These are phyloP conservation scores for Cepphus grylle DNA, from an alignment of 2,113 vertebrate genomes.

Conservation along the genomic window DNA sequence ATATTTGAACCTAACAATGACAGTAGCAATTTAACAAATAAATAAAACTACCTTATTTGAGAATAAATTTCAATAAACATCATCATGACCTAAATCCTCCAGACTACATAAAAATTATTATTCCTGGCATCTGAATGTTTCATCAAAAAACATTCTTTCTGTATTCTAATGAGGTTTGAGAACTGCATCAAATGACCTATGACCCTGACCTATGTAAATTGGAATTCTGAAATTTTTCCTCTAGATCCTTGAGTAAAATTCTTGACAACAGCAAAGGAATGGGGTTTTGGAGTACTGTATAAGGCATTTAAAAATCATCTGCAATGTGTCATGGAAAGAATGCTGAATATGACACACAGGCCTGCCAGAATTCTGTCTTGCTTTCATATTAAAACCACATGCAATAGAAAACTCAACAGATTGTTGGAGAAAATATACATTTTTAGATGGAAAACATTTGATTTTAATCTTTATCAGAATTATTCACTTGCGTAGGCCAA, in stretches of 20 bases:
- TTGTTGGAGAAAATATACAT: background rate
- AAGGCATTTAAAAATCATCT: background rate
- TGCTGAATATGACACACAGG: background rate
- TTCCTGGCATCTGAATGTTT: background rate
- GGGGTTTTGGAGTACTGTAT: background rate
- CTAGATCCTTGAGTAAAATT: background rate
- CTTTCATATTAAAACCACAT: background rate
- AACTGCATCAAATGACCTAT: background rate
- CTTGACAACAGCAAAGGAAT: background rate
- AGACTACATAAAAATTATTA: background rate
- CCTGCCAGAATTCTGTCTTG: background rate
- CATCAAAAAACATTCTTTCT: background rate
- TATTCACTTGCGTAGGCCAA: background rate
- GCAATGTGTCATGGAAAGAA: background rate
- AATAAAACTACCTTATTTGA: background rate
- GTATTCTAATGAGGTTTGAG: background rate
- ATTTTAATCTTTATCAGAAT: background rate
- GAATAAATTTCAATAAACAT: background rate
- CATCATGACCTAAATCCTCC: background rate
- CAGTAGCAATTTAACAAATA: background rate
- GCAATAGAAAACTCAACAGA: background rate
- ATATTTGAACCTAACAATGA: accelerated
- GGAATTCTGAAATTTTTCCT: background rate
- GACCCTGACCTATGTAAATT: background rate
- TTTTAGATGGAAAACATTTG: background rate